These are phyloP conservation scores for Eumerus sabulonum DNA, from an alignment of 2,888 invertebrate genomes.

Conservation along the genomic window DNA sequence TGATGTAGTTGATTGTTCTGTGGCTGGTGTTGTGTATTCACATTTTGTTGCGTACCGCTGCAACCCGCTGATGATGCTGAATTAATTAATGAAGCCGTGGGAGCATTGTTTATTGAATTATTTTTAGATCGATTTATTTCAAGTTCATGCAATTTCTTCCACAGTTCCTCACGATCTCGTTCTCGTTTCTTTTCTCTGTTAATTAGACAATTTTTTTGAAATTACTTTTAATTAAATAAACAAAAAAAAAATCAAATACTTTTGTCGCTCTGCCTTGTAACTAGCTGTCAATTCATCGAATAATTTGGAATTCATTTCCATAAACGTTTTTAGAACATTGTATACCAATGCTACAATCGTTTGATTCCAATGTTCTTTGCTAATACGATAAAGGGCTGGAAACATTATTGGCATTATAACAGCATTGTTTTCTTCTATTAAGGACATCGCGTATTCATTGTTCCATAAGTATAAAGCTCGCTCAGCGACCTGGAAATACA, in stretches of 20 bases:
- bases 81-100: constrained; percentile 71
- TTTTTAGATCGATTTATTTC: constrained; percentile 83
- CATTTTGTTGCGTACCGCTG: constrained; percentile 70
- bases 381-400: constrained; percentile 94
- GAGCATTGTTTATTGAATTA: constrained; percentile 72
- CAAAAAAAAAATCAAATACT: constrained; percentile 89
- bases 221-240: neutral
- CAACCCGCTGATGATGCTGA: constrained; percentile 61
- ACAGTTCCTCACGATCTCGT: constrained; percentile 98
- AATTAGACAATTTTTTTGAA: constrained; percentile 5
- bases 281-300: constrained; percentile 98
- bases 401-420: constrained; percentile 98
- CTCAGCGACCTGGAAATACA: constrained; percentile 92
- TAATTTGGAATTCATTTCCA: constrained; percentile 98
- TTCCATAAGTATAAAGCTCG: constrained; percentile 97
- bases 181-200: constrained; percentile 81
- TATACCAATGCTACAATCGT: constrained; percentile 96
- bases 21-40: constrained; percentile 73
- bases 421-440: constrained; percentile 95
- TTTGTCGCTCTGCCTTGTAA: constrained; percentile 99
- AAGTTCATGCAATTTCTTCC: constrained; percentile 96
- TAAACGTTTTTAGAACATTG: constrained; percentile 96
- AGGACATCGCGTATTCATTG: constrained; percentile 96
- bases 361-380: constrained; percentile 98
- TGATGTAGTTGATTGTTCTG: constrained; percentile 70